Evolutionary conservation across 2,888 invertebrate genomes (phyloP), one percentile per base, ranked within the genome.

Genomic region (Tribolium freemani): DNA sequence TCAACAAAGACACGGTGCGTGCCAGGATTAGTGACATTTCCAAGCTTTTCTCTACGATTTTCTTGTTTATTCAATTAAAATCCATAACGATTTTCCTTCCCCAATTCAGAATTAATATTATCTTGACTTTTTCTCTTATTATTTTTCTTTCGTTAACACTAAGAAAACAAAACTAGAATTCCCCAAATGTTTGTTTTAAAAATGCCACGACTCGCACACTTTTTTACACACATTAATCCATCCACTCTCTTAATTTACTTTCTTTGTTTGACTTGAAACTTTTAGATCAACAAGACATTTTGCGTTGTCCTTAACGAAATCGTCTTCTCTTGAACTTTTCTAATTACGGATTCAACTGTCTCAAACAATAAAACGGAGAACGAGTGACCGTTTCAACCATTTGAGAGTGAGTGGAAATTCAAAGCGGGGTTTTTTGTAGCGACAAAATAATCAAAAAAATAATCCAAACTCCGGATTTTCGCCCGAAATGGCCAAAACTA

Each of bases 261-360:
- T 56, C 67, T 56, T 57, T 67, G 67, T 67, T 67, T 67, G 67
- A 67, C 30, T 57, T 67, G 56, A 53, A 66, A 63, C 11, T 64
- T 54, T 13, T 64, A 54, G 64, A 64, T 64, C 64, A 64, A 64
- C 64, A 64, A 53, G 57, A 56, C 67, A 48, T 67, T 67, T 57
- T 31, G 57, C 53, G 46, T 56, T 54, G 56, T 66, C 45, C 54
- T 46, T 57, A 67, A 67, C 26, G 57, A 67, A 57, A 67, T 46
- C 57, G 56, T 57, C 67, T 53, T 50, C 13, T 64, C 64, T 54
- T 57, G 67, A 67, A 67, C 67, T 67, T 67, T 67, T 67, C 57
- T 67, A 67, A 67, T 67, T 67, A 67, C 67, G 38, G 67, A 67
- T 67, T 67, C 67, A 67, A 48, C 57, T 48, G 67, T 54, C 45